Percentiles rank a stretch among this genome's conserved stretches.
These are phyloP conservation scores for Hypomesus transpacificus DNA, from an alignment of 2,113 vertebrate species.

Conservation along the genomic window DNA sequence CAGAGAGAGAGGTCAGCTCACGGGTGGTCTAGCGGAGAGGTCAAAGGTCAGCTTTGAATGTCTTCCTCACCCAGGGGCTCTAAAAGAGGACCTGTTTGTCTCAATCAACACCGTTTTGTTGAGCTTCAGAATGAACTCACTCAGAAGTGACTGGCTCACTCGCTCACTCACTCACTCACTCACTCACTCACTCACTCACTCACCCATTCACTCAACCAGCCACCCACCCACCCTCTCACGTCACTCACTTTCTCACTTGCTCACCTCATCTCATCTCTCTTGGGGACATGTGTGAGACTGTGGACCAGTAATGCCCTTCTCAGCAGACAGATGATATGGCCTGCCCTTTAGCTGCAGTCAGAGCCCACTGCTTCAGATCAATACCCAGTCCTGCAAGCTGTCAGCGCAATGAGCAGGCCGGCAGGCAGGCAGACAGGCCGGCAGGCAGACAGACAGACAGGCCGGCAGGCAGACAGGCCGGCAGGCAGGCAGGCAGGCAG, in stretches of 20 bases:
- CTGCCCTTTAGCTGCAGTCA: slow-evolving; percentile 56
- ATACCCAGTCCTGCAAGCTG: slow-evolving; percentile 42
- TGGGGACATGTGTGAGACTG: not conserved
- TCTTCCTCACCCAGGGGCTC: slow-evolving; percentile 12
- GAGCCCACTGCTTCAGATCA: slow-evolving; percentile 56
- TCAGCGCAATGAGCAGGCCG: not conserved
- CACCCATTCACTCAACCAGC: not conserved
- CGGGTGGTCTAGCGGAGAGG: slow-evolving; percentile 46
- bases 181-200: not conserved
- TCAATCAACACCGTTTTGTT: slow-evolving; percentile 35
- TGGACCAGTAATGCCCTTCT: slow-evolving; percentile 46
- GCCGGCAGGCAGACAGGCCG: not conserved
- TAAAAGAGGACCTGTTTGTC: slow-evolving; percentile 36
- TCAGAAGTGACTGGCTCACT: not conserved
- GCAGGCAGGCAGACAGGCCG: not conserved
- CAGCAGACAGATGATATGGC: slow-evolving; percentile 60
- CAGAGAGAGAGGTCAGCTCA: not conserved
- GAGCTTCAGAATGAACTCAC: not conserved
- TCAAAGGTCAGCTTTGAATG: slow-evolving; percentile 35
- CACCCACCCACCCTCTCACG: not conserved
- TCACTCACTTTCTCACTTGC: not conserved
- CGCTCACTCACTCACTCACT: not conserved
- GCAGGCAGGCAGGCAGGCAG: not conserved
- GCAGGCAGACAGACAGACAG: not conserved
- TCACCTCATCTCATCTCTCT: slow-evolving; percentile 7